Evolutionary conservation across 2,797 vertebrate genomes (phyloP).

Genomic region (Silurus lanzhouensis): DNA sequence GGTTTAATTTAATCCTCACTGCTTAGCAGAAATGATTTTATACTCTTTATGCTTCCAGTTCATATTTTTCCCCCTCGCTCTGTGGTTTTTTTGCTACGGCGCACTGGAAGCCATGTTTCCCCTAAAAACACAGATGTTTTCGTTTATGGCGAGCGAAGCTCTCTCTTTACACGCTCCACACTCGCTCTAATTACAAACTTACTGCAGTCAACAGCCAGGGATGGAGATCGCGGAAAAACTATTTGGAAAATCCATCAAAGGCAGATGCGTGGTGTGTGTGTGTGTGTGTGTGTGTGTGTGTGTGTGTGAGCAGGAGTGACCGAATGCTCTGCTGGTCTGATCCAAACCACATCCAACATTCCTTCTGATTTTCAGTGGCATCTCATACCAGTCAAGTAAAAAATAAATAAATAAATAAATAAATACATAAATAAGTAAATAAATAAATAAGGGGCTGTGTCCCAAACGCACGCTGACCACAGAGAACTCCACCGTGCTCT

Average conservation of each 20-base stretch:
- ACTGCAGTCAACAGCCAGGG: conserved; percentile 42
- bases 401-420: background rate
- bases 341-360: background rate
- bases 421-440: no score
- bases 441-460: background rate
- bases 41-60: background rate
- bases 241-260: conserved; percentile 63
- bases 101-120: background rate
- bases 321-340: no score
- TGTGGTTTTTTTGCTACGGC: background rate
- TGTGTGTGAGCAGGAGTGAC: background rate
- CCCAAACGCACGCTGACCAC: background rate
- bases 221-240: conserved; percentile 58
- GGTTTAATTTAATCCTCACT: background rate
- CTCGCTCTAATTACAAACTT: conserved; percentile 58
- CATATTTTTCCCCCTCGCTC: background rate
- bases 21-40: background rate
- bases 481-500: background rate
- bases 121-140: conserved; percentile 52
- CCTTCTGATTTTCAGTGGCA: no score
- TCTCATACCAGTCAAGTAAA: background rate
- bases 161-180: conserved; percentile 51
- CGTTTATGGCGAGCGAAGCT: conserved; percentile 53
- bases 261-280: conserved; percentile 59
- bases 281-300: no score